A percentile compares a stretch with the other conserved stretches of the same genome.
Evolutionary conservation across 2,113 vertebrate genomes (phyloP).

Genomic region (Perca schrenkii): DNA sequence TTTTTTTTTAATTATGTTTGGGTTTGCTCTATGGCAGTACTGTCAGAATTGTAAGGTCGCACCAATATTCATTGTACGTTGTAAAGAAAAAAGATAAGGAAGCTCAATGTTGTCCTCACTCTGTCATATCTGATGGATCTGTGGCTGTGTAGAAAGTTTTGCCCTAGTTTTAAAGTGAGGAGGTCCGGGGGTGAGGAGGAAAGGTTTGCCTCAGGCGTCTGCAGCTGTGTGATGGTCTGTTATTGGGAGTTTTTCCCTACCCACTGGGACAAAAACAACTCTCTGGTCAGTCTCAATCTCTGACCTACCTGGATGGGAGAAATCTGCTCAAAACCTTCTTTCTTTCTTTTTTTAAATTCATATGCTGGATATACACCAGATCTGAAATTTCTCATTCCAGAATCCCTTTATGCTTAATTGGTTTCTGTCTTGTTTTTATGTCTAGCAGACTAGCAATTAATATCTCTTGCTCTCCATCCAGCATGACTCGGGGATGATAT

Average conservation of each 20-base stretch:
- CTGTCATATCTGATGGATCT: conserved; percentile 78
- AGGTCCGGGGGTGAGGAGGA: conserved; percentile 73
- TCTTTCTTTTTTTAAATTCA: conserved; percentile 9
- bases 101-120: conserved; percentile 69
- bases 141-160: conserved; percentile 70
- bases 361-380: neutral
- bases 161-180: conserved; percentile 74
- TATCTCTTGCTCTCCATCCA: conserved; percentile 63
- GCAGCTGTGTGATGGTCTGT: conserved; percentile 80
- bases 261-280: conserved; percentile 70
- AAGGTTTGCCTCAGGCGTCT: conserved; percentile 77
- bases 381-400: conserved; percentile 28
- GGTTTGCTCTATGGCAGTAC: neutral
- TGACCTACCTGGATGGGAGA: conserved; percentile 60
- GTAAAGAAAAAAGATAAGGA: conserved; percentile 33
- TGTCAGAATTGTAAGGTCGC: neutral
- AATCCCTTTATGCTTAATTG: conserved; percentile 13
- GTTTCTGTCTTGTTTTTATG: conserved; percentile 46
- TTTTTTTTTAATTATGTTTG: neutral
- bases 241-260: conserved; percentile 67
- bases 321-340: conserved; percentile 46
- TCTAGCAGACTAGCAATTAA: conserved; percentile 65
- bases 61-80: neutral
- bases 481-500: conserved; percentile 66
- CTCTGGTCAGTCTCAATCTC: conserved; percentile 75